Evolutionary conservation across 2,113 vertebrate species (phyloP).

Genomic region (Isichthys henryi): DNA sequence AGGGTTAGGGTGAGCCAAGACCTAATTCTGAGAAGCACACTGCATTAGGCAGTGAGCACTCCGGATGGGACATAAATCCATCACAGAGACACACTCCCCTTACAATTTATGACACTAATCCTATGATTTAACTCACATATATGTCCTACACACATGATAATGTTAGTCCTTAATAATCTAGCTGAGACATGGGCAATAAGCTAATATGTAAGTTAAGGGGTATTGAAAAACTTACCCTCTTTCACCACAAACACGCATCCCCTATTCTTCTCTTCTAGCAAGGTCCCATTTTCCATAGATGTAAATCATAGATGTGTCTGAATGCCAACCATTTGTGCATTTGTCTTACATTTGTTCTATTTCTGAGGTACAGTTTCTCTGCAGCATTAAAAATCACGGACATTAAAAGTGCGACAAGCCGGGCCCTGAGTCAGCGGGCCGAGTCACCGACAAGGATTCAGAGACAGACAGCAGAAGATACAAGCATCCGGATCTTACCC

Average conservation of each 20-base stretch:
- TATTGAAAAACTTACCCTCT: neutral
- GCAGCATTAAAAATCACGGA: neutral
- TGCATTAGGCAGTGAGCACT: neutral
- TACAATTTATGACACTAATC: neutral
- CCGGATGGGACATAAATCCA: neutral
- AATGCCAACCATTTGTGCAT: neutral
- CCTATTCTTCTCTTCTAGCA: neutral
- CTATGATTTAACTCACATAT: neutral
- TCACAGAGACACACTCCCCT: neutral
- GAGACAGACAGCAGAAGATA: neutral
- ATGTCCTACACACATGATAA: neutral
- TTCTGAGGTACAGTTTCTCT: neutral
- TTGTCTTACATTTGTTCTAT: neutral
- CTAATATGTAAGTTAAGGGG: neutral
- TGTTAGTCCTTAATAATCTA: neutral
- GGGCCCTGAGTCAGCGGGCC: neutral
- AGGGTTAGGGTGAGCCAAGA: neutral
- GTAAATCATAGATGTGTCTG: neutral
- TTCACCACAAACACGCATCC: neutral
- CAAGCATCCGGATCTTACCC: neutral
- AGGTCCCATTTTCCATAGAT: neutral
- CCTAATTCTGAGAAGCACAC: neutral
- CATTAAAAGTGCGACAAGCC: neutral
- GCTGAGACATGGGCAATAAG: neutral
- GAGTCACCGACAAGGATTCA: neutral